A percentile compares a stretch with the other conserved stretches of the same genome.
Conservation (phyloP, 2,797 vertebrate genomes). For the Lagocephalus sceleratus region DNA sequence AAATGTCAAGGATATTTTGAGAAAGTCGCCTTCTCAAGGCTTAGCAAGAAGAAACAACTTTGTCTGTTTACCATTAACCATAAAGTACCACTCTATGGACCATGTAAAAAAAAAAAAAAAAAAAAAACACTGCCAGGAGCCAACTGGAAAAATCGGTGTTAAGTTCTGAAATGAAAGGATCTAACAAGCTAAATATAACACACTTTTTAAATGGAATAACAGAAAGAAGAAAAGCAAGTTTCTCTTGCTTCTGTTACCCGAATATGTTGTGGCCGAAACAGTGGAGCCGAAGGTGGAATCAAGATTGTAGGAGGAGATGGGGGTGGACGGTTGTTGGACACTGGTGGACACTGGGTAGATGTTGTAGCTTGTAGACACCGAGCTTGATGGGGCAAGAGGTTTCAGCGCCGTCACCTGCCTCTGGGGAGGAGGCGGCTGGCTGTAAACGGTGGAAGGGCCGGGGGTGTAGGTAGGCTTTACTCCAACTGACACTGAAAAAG, state of each 20-base stretch:
- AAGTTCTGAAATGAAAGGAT: too few relatives aligned
- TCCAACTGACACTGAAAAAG: constrained; percentile 45
- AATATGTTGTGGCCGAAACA: constrained; percentile 68
- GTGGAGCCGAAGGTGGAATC: constrained; percentile 73
- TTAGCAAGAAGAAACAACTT: too few relatives aligned
- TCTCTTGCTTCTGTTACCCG: constrained; percentile 57
- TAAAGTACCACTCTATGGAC: too few relatives aligned
- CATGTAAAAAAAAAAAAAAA: too few relatives aligned
- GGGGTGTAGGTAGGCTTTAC: constrained; percentile 73
- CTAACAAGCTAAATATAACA: too few relatives aligned
- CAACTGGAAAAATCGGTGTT: too few relatives aligned
- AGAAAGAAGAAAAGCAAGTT: not conserved
- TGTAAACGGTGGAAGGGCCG: constrained; percentile 70
- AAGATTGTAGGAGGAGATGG: constrained; percentile 75
- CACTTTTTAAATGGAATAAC: not conserved
- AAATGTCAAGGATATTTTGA: too few relatives aligned
- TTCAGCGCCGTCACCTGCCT: constrained; percentile 74
- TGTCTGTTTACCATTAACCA: too few relatives aligned
- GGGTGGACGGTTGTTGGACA: constrained; percentile 68
- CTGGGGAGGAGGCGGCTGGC: constrained; percentile 73
- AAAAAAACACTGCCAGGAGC: too few relatives aligned
- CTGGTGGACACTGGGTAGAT: constrained; percentile 71
- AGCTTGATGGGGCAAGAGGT: constrained; percentile 63
- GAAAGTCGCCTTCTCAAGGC: too few relatives aligned
- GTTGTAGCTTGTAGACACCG: constrained; percentile 73